Evolutionary conservation across 2,888 invertebrate genomes (phyloP), one percentile per base, ranked within the genome.

Genomic region (Drosophila bunnanda): DNA sequence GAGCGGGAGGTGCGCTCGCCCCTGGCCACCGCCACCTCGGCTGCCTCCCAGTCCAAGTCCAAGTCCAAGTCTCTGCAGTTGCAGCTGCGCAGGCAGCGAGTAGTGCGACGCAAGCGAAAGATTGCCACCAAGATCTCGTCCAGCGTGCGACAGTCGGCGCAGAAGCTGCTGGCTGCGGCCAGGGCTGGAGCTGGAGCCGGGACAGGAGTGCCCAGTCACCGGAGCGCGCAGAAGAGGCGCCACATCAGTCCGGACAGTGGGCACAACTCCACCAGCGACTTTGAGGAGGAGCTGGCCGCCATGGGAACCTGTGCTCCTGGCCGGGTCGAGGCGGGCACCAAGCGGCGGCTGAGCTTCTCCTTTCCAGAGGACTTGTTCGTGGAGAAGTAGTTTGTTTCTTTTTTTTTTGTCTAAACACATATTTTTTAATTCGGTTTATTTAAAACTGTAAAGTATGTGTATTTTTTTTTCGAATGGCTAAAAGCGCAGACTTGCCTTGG

Each of bases 331-430:
- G 83, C 80, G 48, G 76, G 57, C 15, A 90, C 89, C 39, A 91
- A 91, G 67, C 80, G 91, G 30, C 85, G 90, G 3, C 76, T 90
- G 12, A 86, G 87, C 61, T 91, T 90, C 73, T 89, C 70, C 96
- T 95, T 93, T 94, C 96, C 88, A 95, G 82, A 82, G 50, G 88
- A 76, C 22, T 30, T 66, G 15, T 76, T 84, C 22, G 76, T 75
- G 61, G 76, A 83, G 12, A 65, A 71, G 59, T 78, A 25, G 65
- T 12, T 72, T 76, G 50, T 22, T 76, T 53, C 17, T 9, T 20
- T 41, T 20, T 41, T 20, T 39, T 17, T 39, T 4, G 4, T 17
- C 5, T 56, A 41, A 55, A 46, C 53, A 3, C 62, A 25, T 74
- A 67, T 65, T 65, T 53, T 32, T 39, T 53, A 32, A 20, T 28